Evolutionary conservation across 2,888 invertebrate species (phyloP).

Genomic region (Mechanitis messenoides): DNA sequence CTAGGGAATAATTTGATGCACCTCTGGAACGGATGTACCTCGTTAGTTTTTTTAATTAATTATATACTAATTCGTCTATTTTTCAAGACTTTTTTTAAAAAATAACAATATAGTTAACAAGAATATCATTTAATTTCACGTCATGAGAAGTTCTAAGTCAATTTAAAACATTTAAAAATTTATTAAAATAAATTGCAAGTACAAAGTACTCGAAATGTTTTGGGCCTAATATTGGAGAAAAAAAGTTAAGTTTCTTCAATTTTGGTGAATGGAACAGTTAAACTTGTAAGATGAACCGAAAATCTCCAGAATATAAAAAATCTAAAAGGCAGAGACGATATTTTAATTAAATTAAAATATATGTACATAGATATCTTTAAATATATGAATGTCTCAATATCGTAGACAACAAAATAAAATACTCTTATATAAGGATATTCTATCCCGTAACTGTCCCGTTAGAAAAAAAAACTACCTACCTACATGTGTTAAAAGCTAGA

Average conservation of each 20-base stretch:
- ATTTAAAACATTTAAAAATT: conserved; percentile 3
- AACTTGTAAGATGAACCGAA: not conserved
- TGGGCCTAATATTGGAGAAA: not conserved
- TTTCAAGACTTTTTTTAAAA: no score
- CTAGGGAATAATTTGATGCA: no score
- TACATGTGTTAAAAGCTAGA: conserved; percentile 7
- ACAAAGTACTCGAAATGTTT: conserved; percentile 2
- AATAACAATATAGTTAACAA: not conserved
- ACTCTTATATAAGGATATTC: conserved; percentile 8
- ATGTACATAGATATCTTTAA: conserved; percentile 14
- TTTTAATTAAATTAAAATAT: conserved; percentile 8
- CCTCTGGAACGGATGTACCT: no score
- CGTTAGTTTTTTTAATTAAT: no score
- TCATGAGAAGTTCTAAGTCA: conserved; percentile 5
- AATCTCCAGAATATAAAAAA: not conserved
- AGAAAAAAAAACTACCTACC: not conserved
- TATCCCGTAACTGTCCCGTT: not conserved
- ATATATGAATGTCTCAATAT: conserved; percentile 12
- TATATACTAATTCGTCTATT: no score
- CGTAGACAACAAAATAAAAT: conserved; percentile 10
- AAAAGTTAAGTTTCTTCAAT: not conserved
- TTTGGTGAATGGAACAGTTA: no score
- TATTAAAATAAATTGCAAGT: conserved; percentile 4
- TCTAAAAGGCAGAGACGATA: not conserved
- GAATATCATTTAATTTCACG: not conserved